A percentile compares a stretch with the other conserved stretches of the same genome.
Conservation (phyloP, 2,888 invertebrate genomes). For the Tethea ocularis region DNA sequence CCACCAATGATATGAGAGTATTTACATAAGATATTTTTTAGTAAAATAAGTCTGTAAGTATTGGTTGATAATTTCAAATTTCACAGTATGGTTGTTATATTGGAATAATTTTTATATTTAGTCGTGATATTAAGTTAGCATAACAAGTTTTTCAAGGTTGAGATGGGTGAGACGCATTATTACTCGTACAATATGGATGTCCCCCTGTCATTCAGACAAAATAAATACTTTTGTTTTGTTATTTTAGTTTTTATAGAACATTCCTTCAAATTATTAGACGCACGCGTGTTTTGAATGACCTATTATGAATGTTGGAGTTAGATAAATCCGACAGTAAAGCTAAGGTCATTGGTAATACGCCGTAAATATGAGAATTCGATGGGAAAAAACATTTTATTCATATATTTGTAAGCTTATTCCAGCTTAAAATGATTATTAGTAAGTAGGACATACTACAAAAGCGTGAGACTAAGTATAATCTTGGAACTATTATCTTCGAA, state of each 20-base stretch:
- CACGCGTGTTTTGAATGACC: not conserved
- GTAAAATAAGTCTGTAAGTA: not conserved
- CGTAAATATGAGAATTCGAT: too few species aligned
- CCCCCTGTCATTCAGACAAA: constrained; percentile 39
- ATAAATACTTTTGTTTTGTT: constrained; percentile 13
- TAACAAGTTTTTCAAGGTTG: constrained; percentile 77
- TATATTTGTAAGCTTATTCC: too few species aligned
- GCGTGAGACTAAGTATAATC: too few species aligned
- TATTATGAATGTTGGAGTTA: not conserved
- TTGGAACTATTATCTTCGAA: too few species aligned
- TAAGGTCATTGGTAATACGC: too few species aligned
- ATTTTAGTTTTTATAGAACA: constrained; percentile 8
- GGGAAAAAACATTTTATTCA: too few species aligned
- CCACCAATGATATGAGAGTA: too few species aligned
- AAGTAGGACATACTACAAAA: too few species aligned
- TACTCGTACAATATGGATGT: constrained; percentile 52
- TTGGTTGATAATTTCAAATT: constrained; percentile 40
- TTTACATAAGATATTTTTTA: not conserved
- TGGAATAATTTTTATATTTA: constrained; percentile 58
- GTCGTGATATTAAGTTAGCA: constrained; percentile 66
- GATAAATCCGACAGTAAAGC: not conserved
- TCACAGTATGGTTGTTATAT: constrained; percentile 38
- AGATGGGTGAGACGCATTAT: constrained; percentile 49
- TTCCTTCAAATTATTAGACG: not conserved
- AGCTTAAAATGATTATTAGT: too few species aligned